These are phyloP conservation scores for Alectoris magna DNA, from an alignment of 2,797 vertebrate species.

Conservation along the genomic window DNA sequence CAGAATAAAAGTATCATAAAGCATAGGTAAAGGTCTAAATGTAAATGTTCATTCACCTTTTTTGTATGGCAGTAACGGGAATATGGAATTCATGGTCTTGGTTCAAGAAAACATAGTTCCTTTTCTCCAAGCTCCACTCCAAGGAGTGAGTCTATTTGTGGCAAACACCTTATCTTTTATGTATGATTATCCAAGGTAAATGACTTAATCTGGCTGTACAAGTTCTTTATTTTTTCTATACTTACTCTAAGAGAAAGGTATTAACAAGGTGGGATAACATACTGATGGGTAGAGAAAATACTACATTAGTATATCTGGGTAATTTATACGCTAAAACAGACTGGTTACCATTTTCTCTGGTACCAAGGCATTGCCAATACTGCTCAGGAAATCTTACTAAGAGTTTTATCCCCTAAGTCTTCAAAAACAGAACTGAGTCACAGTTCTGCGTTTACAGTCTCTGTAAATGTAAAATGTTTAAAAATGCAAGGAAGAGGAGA, in stretches of 20 bases:
- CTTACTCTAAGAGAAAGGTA: neutral
- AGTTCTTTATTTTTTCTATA: neutral
- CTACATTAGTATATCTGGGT: neutral
- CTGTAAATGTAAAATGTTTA: neutral
- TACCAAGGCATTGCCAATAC: neutral
- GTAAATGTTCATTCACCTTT: neutral
- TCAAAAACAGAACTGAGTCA: neutral
- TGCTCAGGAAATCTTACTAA: neutral
- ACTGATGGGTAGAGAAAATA: neutral
- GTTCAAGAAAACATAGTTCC: neutral
- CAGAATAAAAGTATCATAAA: neutral
- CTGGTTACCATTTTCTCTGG: neutral
- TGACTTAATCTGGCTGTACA: neutral
- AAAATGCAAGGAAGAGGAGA: neutral
- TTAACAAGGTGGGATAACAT: neutral
- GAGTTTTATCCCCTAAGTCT: neutral
- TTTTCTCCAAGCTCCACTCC: neutral
- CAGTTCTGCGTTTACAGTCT: neutral
- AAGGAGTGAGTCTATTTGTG: fast-evolving
- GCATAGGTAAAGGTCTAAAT: neutral
- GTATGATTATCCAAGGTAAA: neutral
- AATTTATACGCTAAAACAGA: neutral
- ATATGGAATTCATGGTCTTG: neutral
- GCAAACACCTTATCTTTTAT: neutral
- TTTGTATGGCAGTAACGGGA: neutral